phyloP scores from a whole-genome alignment of 2,797 vertebrate species.

The Anguilla marmorata region DNA sequence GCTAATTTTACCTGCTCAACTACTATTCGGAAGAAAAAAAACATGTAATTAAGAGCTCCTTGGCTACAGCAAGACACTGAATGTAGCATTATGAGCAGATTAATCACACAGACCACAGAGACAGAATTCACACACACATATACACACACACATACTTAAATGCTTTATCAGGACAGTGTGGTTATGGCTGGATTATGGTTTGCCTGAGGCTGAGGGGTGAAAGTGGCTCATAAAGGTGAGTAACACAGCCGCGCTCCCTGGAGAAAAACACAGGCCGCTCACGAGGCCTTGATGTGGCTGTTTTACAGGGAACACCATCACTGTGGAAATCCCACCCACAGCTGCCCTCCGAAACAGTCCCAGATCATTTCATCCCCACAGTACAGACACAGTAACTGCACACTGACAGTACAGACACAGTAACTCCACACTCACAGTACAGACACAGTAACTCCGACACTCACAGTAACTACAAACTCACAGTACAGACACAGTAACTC shows the following conservation, averaged over 20 bases:
- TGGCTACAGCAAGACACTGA: background rate
- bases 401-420: too few species aligned
- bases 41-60: background rate
- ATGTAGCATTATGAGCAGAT: background rate
- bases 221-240: background rate
- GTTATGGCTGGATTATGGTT: background rate
- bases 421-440: too few species aligned
- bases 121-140: conserved; percentile 14
- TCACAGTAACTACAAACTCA: too few species aligned
- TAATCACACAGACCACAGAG: conserved; percentile 9
- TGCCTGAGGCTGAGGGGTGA: background rate
- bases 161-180: background rate
- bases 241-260: background rate
- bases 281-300: background rate
- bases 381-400: too few species aligned
- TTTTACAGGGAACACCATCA: background rate
- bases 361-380: background rate
- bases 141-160: conserved; percentile 26
- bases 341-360: background rate
- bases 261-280: background rate
- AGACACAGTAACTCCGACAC: background rate
- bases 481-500: too few species aligned
- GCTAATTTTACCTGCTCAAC: conserved; percentile 6
- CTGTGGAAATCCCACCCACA: background rate
- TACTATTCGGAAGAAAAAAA: conserved; percentile 13